Conservation (phyloP, 1,140 invertebrate species). For the Grapholita molesta region DNA sequence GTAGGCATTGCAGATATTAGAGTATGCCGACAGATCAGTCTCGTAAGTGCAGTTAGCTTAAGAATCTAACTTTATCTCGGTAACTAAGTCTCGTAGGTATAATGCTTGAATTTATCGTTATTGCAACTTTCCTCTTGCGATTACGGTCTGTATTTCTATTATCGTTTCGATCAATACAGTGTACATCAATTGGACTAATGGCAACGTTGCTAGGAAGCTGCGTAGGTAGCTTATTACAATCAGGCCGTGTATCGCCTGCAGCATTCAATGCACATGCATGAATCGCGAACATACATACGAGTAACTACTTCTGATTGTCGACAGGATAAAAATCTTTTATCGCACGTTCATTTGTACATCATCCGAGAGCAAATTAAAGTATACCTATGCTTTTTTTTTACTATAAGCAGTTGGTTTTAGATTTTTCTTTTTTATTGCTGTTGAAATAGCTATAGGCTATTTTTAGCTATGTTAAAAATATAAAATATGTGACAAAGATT, state of each 20-base stretch:
- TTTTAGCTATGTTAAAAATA: too few relatives aligned
- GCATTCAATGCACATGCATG: constrained; percentile 1
- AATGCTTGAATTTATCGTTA: constrained; percentile 1
- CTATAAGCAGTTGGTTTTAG: too few relatives aligned
- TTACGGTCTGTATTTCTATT: not conserved
- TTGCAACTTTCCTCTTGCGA: not conserved
- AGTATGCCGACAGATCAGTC: constrained; percentile 3
- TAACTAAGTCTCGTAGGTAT: not conserved
- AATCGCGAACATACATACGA: not conserved
- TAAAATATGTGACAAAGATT: not conserved
- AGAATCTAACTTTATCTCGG: not conserved
- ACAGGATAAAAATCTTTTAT: constrained; percentile 6
- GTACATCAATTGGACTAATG: constrained; percentile 13
- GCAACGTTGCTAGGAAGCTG: constrained; percentile 10
- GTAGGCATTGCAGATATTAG: not conserved
- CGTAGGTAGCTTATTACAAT: constrained; percentile 17
- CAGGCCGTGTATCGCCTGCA: constrained; percentile 16
- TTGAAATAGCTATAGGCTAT: too few relatives aligned
- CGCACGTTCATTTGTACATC: not conserved
- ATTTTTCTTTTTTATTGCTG: too few relatives aligned
- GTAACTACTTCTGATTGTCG: constrained; percentile 13
- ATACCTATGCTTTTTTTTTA: too few relatives aligned
- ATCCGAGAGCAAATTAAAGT: too few relatives aligned
- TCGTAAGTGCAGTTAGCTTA: not conserved
- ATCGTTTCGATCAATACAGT: constrained; percentile 9